Evolutionary conservation across 2,888 invertebrate genomes (phyloP), one percentile per base, ranked within the genome.

Genomic region (Drosophila limbata): DNA sequence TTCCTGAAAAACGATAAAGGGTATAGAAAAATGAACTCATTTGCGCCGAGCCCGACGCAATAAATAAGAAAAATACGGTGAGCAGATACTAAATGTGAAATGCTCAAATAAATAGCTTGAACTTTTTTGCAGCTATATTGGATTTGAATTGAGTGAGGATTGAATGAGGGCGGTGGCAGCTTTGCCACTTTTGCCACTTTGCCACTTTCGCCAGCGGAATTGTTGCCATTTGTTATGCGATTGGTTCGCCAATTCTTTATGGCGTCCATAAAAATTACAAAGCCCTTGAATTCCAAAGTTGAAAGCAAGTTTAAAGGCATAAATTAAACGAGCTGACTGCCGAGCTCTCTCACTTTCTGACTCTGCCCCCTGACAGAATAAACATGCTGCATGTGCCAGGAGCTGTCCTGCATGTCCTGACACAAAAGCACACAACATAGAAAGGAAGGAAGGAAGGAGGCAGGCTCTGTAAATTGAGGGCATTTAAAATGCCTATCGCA

Each of bases 201-300:
- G 79, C 74, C 50, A 66, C 48, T 69, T 69, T 87, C 79, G 72
- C 61, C 61, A 79, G 64, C 77, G 77, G 68, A 83, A 88, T 88
- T 79, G 86, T 84, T 70, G 88, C 86, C 84, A 88, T 84, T 84
- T 88, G 88, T 88, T 88, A 88, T 79, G 56, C 81, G 86, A 86
- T 84, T 86, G 84, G 57, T 63, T 79, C 51, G 68, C 70, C 59
- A 66, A 66, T 73, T 64, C 81, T 79, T 79, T 71, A 79, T 78
- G 65, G 79, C 59, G 52, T 44, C 81, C 64, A 79, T 79, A 79
- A 78, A 79, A 81, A 73, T 73, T 79, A 76, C 73, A 82, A 69
- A 64, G 65, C 69, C 68, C 28, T 52, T 63, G 66, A 56, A 71
- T 78, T 78, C 71, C 68, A 76, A 83, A 78, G 45, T 69, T 74